A percentile compares a stretch with the other conserved stretches of the same genome.
phyloP scores from a whole-genome alignment of 2,113 vertebrate species.

The Mus spicilegus region DNA sequence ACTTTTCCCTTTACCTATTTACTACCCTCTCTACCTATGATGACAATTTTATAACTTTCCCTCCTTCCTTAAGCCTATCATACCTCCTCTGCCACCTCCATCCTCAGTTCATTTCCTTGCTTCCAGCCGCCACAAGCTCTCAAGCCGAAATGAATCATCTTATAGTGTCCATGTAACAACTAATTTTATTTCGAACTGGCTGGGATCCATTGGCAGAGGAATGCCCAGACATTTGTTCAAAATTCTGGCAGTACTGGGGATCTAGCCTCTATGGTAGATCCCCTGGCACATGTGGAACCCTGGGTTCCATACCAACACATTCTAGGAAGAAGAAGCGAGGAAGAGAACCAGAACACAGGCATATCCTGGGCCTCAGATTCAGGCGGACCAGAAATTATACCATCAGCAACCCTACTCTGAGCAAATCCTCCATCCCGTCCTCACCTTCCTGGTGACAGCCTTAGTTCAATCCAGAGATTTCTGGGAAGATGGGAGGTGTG shows the following conservation, averaged over 20 bases:
- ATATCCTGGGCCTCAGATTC: neutral
- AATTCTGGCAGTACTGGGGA: neutral
- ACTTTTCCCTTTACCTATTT: neutral
- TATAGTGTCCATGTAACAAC: neutral
- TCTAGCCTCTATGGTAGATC: neutral
- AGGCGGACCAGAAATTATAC: neutral
- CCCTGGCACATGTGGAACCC: neutral
- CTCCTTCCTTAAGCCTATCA: neutral
- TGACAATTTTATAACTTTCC: neutral
- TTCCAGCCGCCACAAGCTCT: neutral
- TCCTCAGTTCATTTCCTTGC: neutral
- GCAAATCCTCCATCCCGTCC: neutral
- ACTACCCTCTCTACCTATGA: too few relatives aligned
- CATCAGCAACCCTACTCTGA: neutral
- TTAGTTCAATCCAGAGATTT: neutral
- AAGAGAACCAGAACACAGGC: neutral
- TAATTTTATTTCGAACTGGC: neutral
- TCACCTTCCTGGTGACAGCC: neutral
- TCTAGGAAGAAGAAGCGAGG: neutral
- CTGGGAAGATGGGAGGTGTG: neutral
- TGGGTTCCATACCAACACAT: neutral
- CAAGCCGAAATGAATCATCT: neutral
- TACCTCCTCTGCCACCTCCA: neutral
- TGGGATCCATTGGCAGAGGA: neutral
- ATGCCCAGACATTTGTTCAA: neutral